Conservation (phyloP, 53 echinoderm and acorn worm genomes). For the Pentamera pediparva region DNA sequence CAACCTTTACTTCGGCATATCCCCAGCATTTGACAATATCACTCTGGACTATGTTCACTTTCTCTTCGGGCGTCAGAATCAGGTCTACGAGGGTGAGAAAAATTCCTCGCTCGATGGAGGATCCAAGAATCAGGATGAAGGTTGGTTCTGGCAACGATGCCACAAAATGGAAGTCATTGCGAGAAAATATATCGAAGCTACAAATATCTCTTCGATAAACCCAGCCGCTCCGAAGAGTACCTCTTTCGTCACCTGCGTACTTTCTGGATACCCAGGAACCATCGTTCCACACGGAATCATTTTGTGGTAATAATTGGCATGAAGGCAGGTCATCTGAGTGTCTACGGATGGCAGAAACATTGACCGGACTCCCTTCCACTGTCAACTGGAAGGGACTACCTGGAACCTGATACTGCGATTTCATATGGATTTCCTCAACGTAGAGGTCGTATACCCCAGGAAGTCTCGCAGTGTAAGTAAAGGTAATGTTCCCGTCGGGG, state of each 20-base stretch:
- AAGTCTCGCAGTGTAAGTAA: neutral
- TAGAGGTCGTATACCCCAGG: neutral
- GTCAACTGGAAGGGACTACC: conserved; percentile 1
- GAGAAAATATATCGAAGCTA: conserved; percentile 3
- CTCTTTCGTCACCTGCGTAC: neutral
- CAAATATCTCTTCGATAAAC: neutral
- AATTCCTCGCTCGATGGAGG: conserved; percentile 16
- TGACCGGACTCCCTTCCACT: neutral
- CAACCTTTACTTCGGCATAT: conserved; percentile 7
- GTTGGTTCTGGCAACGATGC: neutral
- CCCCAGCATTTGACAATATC: conserved; percentile 13
- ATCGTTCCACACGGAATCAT: too few species aligned
- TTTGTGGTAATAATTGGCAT: neutral
- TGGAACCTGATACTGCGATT: neutral
- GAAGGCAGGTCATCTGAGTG: neutral
- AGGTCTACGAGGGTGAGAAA: conserved; percentile 5
- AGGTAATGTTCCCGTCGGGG: neutral
- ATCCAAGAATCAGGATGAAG: neutral
- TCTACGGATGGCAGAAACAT: neutral
- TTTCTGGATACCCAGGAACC: neutral
- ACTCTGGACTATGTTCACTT: neutral
- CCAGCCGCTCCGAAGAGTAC: conserved; percentile 14
- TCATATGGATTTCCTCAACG: neutral
- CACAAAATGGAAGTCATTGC: neutral
- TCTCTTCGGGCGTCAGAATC: neutral